Evolutionary conservation across 2,888 invertebrate genomes (phyloP), one percentile per base, ranked within the genome.

Genomic region (Scaptomyza cyrtandrae): DNA sequence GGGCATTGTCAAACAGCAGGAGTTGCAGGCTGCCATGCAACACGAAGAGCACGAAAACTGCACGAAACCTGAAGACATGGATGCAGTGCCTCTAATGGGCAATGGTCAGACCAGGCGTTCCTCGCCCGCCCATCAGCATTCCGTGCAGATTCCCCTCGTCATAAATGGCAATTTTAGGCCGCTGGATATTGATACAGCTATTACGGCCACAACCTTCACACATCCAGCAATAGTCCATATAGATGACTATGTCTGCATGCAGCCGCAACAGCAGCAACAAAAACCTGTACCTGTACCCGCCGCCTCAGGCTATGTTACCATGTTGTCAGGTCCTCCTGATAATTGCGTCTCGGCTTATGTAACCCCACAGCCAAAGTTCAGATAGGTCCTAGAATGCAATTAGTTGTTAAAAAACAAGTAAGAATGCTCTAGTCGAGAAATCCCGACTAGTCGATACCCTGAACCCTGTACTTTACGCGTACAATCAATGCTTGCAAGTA

Each of bases 121-220:
- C 11, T 33, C 33, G 10, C 10, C 33, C 11, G 24, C 3, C 24
- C 24, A 24, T 24, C 24, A 24, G 24, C 13, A 13, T 6, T 29
- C 0, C 29, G 33, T 33, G 10, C 14, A 44, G 5, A 19, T 53
- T 6, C 52, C 69, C 0, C 6, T 27, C 7, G 44, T 53, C 16
- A 2, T 31, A 5, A n/a, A 11, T 11, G 55, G 14, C 6, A 61
- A 35, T 2, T 39, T 68, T 0, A 49, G 29, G 13, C 68, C 67
- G 0, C 11, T 33, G 6, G 31, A 39, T 11, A 11, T 13, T 14
- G 1, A n/a, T 9, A 9, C n/a, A 11, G 10, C 0, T 6, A 2
- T 19, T 19, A 0, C 24, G 13, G 13, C 6, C 1, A 5, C 49
- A 19, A 5, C 49, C 13, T 1, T 7, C 13, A 7, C 13, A 7